phyloP scores from a whole-genome alignment of 2,113 vertebrate genomes.

The Rousettus leschenaultii region DNA sequence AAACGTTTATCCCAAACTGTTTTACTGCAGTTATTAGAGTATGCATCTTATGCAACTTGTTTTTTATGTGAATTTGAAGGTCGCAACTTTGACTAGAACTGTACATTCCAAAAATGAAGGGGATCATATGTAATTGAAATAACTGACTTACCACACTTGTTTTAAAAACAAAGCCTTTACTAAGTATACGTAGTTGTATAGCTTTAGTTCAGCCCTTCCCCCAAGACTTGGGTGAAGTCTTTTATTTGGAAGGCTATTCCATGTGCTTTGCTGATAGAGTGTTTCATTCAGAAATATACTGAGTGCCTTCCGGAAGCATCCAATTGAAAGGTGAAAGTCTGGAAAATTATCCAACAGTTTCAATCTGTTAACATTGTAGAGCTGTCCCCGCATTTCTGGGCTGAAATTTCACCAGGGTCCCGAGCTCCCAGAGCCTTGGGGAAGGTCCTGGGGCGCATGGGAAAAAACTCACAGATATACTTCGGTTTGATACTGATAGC shows the following conservation, averaged over 20 bases:
- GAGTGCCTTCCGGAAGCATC: not conserved
- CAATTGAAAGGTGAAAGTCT: not conserved
- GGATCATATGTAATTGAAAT: not conserved
- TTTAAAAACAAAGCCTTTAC: not conserved
- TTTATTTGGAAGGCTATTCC: not conserved
- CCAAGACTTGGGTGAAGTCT: not conserved
- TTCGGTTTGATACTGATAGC: not conserved
- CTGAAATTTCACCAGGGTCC: not conserved
- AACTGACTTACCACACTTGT: not conserved
- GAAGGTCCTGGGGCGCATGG: accelerated
- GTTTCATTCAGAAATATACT: not conserved
- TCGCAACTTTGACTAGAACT: not conserved
- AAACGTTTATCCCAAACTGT: not conserved
- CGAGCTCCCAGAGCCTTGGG: not conserved
- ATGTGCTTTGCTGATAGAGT: not conserved
- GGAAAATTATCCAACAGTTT: not conserved
- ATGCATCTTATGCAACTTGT: not conserved
- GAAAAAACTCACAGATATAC: not conserved
- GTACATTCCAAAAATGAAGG: not conserved
- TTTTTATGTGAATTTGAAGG: not conserved
- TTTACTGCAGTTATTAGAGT: not conserved
- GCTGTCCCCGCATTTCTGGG: not conserved
- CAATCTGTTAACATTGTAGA: not conserved
- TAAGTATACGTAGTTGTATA: not conserved
- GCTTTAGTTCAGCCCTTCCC: not conserved